Percentiles rank a stretch among this genome's conserved stretches.
Evolutionary conservation across 2,888 invertebrate genomes (phyloP).

Genomic region (Amorpha juglandis): DNA sequence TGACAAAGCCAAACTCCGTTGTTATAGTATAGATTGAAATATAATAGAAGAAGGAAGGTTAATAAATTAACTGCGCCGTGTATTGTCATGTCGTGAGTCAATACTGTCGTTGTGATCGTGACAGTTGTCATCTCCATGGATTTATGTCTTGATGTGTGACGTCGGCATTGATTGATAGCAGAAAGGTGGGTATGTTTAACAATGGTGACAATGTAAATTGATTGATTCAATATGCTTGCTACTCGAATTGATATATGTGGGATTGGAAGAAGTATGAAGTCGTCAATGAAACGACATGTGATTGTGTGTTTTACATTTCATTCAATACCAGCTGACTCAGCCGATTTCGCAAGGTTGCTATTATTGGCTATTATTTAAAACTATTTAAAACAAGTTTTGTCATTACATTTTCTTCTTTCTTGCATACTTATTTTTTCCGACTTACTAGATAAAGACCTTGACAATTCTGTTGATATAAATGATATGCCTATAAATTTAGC

Average conservation of each 20-base stretch:
- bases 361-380: too few relatives aligned
- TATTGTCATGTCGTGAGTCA: slow-evolving; percentile 19
- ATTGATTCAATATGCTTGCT: slow-evolving; percentile 13
- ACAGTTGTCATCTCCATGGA: slow-evolving; percentile 19
- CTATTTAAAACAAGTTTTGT: too few relatives aligned
- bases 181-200: slow-evolving; percentile 8
- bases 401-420: too few relatives aligned
- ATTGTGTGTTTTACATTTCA: too few relatives aligned
- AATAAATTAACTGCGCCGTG: slow-evolving; percentile 15
- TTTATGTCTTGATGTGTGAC: slow-evolving; percentile 18
- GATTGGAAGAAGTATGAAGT: not conserved
- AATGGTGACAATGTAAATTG: slow-evolving; percentile 20
- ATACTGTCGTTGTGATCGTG: slow-evolving; percentile 8
- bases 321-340: too few relatives aligned
- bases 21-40: not conserved
- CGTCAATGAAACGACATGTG: not conserved
- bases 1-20: too few relatives aligned
- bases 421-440: not conserved
- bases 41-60: slow-evolving; percentile 16
- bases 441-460: not conserved
- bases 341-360: too few relatives aligned
- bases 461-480: too few relatives aligned
- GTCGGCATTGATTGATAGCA: slow-evolving; percentile 11
- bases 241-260: not conserved
- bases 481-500: too few relatives aligned